These are phyloP conservation scores for Rhizoglyphus robini DNA, from an alignment of 1,140 invertebrate species.

Conservation along the genomic window DNA sequence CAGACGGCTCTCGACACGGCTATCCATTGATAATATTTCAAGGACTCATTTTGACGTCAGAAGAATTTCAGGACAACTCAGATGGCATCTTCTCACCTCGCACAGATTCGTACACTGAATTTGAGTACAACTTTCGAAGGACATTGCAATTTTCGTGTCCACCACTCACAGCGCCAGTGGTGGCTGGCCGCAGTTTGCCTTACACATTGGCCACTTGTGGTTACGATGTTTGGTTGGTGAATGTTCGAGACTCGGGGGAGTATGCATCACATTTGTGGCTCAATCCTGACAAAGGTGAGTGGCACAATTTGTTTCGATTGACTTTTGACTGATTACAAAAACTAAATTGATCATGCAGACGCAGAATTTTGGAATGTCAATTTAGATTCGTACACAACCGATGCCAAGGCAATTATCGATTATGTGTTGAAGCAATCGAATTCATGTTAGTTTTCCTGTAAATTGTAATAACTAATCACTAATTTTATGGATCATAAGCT, in stretches of 20 bases:
- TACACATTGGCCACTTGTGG: background rate
- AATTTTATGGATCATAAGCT: background rate
- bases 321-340: background rate
- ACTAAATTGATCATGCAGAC: background rate
- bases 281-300: background rate
- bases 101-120: background rate
- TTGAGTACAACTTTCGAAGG: background rate
- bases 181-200: background rate
- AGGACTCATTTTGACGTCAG: background rate
- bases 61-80: background rate
- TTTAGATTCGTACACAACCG: too few relatives aligned
- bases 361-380: too few relatives aligned
- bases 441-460: too few relatives aligned
- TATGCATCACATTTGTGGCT: background rate
- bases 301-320: background rate
- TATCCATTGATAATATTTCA: constrained; percentile 5
- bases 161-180: background rate
- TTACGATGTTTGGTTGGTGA: constrained; percentile 1
- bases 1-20: background rate
- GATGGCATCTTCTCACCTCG: background rate
- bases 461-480: background rate
- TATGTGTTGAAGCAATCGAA: too few relatives aligned
- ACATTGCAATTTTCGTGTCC: background rate
- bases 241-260: background rate
- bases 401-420: background rate